Evolutionary conservation across 2,888 invertebrate genomes (phyloP), one percentile per base, ranked within the genome.

Genomic region (Cryptus armator): DNA sequence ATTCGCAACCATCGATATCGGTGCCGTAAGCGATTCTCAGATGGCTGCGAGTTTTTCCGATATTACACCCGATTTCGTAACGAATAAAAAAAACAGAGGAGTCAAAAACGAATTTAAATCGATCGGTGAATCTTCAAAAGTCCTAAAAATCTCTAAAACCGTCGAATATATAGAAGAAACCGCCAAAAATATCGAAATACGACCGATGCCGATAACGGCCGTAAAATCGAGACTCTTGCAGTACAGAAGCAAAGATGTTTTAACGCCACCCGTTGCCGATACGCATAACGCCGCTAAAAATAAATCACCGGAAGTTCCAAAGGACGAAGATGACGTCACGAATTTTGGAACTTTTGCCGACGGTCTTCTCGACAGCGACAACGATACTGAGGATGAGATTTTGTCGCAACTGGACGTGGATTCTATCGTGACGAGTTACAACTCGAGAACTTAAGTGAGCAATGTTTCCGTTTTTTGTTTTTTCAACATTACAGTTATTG

Each of bases 351-450:
- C 71, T n/a, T 87, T 88, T n/a, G 84, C 70, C 2, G 86, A 88
- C 24, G 71, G 84, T 86, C 77, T 88, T 16, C 53, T 88, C n/a
- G 80, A 80, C 37, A 85, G 84, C 37, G 88, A 88, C 29, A 83
- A 81, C 68, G 91, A 91, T 79, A 85, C 90, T 0, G 91, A 92
- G 32, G 92, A 93, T 79, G 91, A 91, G 78, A 84, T 92, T 16
- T 84, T 93, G 24, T 93, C 92, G 44, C 92, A 92, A 77, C 70
- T 93, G 44, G 91, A 92, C 66, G 86, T 92, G 46, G 90, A 92
- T 75, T 87, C 87, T 0, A 88, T 92, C 70, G 77, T 79, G 9
- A 84, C 86, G 51, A 87, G 43, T 80, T 87, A 86, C 76, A 80
- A 72, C 37, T 64, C 81, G 9, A 16, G 67, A 10, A 46, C 53